Percentiles rank a stretch among this genome's conserved stretches.
phyloP scores from a whole-genome alignment of 2,888 invertebrate species.

The Proisotoma minuta region DNA sequence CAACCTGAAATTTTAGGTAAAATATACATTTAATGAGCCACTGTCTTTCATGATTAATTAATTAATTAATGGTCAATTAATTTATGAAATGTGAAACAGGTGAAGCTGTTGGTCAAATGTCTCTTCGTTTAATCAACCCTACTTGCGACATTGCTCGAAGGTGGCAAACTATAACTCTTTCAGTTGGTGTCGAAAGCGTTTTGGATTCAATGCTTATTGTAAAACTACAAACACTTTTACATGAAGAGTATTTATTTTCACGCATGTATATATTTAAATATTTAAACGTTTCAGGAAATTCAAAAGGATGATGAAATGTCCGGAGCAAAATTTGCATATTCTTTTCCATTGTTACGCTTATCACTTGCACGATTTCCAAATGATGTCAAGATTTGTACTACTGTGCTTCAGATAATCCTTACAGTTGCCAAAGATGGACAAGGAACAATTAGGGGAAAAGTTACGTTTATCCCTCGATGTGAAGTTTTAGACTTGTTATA shows the following conservation, averaged over 20 bases:
- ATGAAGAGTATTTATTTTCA: not conserved
- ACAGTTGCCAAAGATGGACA: constrained; percentile 54
- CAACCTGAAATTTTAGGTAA: constrained; percentile 6
- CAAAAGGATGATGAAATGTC: constrained; percentile 32
- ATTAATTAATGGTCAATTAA: not conserved
- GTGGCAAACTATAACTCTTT: constrained; percentile 70
- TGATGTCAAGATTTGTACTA: constrained; percentile 58
- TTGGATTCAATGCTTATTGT: constrained; percentile 57
- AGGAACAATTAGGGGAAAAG: constrained; percentile 58
- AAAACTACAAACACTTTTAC: not conserved
- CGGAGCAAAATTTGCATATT: constrained; percentile 61
- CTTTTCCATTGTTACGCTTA: constrained; percentile 63
- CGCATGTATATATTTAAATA: not conserved
- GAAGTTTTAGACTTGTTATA: constrained; percentile 77
- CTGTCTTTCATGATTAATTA: not conserved
- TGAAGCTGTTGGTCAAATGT: constrained; percentile 64
- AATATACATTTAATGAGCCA: not conserved
- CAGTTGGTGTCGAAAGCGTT: constrained; percentile 61
- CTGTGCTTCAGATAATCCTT: constrained; percentile 61
- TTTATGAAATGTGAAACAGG: constrained; percentile 49
- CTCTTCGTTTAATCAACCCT: constrained; percentile 70
- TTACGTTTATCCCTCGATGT: constrained; percentile 68
- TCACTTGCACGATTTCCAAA: constrained; percentile 45
- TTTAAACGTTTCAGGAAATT: constrained; percentile 26
- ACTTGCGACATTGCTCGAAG: constrained; percentile 70